phyloP scores from a whole-genome alignment of 2,113 vertebrate species.

The Pipra filicauda region DNA sequence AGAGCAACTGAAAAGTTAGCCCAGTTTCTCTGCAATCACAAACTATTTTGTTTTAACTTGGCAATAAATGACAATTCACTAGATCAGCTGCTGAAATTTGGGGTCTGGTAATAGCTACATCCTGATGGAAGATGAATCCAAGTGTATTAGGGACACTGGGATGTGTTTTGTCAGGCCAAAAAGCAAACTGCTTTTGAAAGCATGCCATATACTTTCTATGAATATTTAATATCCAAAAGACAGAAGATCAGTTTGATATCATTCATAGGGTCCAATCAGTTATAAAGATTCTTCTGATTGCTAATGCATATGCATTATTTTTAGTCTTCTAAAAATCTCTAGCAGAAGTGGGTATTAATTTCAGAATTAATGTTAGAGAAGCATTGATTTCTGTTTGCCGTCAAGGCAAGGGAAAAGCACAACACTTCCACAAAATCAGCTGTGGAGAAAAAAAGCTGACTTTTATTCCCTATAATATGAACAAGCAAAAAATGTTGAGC shows the following conservation, averaged over 20 bases:
- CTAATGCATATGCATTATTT: background rate
- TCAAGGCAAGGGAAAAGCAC: background rate
- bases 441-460: background rate
- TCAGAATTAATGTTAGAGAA: background rate
- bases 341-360: background rate
- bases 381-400: background rate
- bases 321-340: background rate
- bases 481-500: background rate
- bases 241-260: background rate
- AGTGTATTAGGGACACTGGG: background rate
- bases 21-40: background rate
- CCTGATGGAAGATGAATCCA: background rate
- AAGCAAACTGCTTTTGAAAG: background rate
- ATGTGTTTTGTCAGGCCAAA: background rate
- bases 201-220: background rate
- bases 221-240: background rate
- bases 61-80: background rate
- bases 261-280: background rate
- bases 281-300: background rate
- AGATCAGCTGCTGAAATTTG: background rate
- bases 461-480: rapidly evolving
- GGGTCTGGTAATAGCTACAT: background rate
- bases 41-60: background rate
- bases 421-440: background rate
- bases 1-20: background rate